These are phyloP conservation scores for Apostichopus japonicus DNA, from an alignment of 35 echinoderm and acorn worm genomes.

Conservation along the genomic window DNA sequence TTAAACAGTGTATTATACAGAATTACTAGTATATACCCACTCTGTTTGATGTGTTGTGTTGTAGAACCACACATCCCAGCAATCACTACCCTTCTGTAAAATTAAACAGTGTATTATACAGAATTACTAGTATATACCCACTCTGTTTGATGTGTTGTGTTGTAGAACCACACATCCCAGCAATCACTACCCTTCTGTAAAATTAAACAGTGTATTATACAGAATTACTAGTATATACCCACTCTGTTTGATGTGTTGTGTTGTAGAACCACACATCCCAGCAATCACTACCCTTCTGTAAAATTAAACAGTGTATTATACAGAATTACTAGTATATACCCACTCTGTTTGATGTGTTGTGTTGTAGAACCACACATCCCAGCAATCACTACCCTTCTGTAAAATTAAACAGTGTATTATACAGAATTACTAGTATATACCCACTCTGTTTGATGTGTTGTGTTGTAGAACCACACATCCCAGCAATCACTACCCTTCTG, in stretches of 20 bases:
- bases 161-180: conserved; percentile 83
- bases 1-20: background rate
- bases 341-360: too few species aligned
- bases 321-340: background rate
- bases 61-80: conserved; percentile 86
- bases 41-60: too few species aligned
- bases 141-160: too few species aligned
- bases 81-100: conserved; percentile 80
- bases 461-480: conserved; percentile 81
- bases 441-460: too few species aligned
- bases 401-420: background rate
- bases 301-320: background rate
- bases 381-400: conserved; percentile 84
- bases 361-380: conserved; percentile 83
- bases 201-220: background rate
- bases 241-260: too few species aligned
- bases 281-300: conserved; percentile 85
- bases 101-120: background rate
- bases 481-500: conserved; percentile 88
- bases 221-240: background rate
- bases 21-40: background rate
- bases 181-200: conserved; percentile 82
- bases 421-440: background rate
- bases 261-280: conserved; percentile 81
- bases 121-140: background rate